Evolutionary conservation across 2,888 invertebrate genomes (phyloP), one percentile per base, ranked within the genome.

Genomic region (Tenthredo livida): DNA sequence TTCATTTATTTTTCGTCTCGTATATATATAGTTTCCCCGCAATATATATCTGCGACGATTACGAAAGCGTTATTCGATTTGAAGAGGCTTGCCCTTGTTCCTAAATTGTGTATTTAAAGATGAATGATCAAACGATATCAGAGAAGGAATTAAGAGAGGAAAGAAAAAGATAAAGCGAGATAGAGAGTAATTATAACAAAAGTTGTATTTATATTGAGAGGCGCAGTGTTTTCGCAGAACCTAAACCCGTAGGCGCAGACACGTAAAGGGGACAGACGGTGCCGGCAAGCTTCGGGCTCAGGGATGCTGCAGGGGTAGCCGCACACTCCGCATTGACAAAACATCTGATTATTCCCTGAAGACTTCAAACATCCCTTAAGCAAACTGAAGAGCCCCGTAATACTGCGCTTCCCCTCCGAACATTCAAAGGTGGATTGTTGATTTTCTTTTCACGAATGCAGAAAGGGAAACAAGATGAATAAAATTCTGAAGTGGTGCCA

Each of bases 271-370:
- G 70, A 83, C 83, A 70, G 83, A 83, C 83, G 43, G 37, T 1
- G 10, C 4, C 4, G 80, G 75, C n/a, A 25, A 77, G 29, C 40
- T 21, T 72, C 43, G 29, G 29, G 61, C 40, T 73, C 73, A 50
- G 80, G 61, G 61, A 40, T 40, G 58, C 58, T 40, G 80, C 47
- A 70, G 70, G 83, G 83, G 83, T 67, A 29, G 70, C 83, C 43
- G 83, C 83, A 83, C 83, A 70, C 65, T 83, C 83, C 67, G 47
- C 83, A 83, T 87, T 85, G 87, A 86, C 86, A 85, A 87, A 87
- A 87, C 84, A 86, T 87, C 86, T 86, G 88, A 88, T 88, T 88
- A 88, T 88, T 87, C 86, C 83, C 86, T 72, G 75, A 86, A 86
- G 87, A 88, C 87, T 87, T 88, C 87, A 88, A 87, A 88, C 88